Percentiles rank a stretch among this genome's conserved stretches.
phyloP scores from a whole-genome alignment of 2,113 vertebrate species.

The Excalfactoria chinensis region DNA sequence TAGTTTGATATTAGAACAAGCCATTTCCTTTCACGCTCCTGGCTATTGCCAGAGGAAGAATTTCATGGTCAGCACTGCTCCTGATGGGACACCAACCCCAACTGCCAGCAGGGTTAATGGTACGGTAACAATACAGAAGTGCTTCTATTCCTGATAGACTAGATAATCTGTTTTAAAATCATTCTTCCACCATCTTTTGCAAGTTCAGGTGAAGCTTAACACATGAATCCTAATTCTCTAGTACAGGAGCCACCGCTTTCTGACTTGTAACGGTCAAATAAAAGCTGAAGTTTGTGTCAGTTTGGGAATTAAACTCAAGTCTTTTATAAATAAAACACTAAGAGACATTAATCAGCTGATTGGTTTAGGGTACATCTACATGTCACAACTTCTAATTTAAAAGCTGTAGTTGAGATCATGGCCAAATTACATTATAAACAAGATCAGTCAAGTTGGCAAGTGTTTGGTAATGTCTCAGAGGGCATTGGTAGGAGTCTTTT shows the following conservation, averaged over 20 bases:
- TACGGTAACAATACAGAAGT: not conserved
- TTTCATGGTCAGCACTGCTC: not conserved
- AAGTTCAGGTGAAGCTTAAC: not conserved
- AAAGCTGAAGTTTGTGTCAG: not conserved
- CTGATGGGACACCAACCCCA: not conserved
- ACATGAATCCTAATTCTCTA: not conserved
- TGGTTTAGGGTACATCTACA: not conserved
- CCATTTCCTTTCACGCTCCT: no score
- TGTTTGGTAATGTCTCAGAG: not conserved
- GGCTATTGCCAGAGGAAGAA: not conserved
- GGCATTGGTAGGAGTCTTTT: not conserved
- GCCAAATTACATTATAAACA: not conserved
- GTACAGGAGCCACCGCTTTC: not conserved
- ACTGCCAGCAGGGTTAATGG: fast-evolving
- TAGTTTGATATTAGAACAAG: not conserved
- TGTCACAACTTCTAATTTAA: not conserved
- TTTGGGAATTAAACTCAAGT: not conserved
- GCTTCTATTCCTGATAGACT: not conserved
- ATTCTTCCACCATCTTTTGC: not conserved
- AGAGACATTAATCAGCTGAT: not conserved
- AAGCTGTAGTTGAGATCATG: not conserved
- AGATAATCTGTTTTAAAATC: not conserved
- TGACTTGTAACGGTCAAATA: not conserved
- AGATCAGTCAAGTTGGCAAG: not conserved
- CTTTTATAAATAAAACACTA: not conserved